A percentile compares a stretch with the other conserved stretches of the same genome.
Evolutionary conservation across 2,797 vertebrate species (phyloP).

Genomic region (Rhadinocentrus ornatus): DNA sequence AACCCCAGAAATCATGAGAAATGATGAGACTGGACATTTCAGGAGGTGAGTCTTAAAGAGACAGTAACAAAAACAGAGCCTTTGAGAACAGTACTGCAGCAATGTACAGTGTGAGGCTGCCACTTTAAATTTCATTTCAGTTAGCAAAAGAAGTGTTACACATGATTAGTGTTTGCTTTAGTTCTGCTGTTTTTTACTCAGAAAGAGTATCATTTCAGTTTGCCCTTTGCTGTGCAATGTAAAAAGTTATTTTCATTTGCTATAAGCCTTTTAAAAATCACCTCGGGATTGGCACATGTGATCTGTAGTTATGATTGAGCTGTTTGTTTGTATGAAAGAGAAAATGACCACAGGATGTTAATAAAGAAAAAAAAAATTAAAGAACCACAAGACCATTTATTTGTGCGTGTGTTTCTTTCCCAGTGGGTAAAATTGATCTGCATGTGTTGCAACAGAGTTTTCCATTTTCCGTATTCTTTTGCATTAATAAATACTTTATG

Average conservation of each 20-base stretch:
- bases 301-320: conserved; percentile 19
- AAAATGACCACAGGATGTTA: conserved; percentile 30
- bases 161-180: neutral
- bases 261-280: conserved; percentile 10
- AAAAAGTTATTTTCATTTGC: conserved; percentile 22
- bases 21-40: too few species aligned
- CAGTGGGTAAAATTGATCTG: neutral
- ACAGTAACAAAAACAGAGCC: too few species aligned
- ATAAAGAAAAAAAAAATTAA: conserved; percentile 7
- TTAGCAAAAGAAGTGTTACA: too few species aligned
- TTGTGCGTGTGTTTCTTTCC: neutral
- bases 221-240: neutral
- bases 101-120: too few species aligned
- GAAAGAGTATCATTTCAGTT: neutral
- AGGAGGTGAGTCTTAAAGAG: too few species aligned
- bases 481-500: conserved; percentile 8
- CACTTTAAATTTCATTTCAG: too few species aligned
- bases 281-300: conserved; percentile 15
- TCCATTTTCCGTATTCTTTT: conserved; percentile 2
- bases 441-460: neutral
- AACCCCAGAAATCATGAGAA: too few species aligned
- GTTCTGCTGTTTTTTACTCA: neutral
- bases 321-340: conserved; percentile 34
- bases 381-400: conserved; percentile 17
- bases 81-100: too few species aligned